These are phyloP conservation scores for Sarcophaga caerulescens DNA, from an alignment of 2,888 invertebrate species.

Conservation along the genomic window DNA sequence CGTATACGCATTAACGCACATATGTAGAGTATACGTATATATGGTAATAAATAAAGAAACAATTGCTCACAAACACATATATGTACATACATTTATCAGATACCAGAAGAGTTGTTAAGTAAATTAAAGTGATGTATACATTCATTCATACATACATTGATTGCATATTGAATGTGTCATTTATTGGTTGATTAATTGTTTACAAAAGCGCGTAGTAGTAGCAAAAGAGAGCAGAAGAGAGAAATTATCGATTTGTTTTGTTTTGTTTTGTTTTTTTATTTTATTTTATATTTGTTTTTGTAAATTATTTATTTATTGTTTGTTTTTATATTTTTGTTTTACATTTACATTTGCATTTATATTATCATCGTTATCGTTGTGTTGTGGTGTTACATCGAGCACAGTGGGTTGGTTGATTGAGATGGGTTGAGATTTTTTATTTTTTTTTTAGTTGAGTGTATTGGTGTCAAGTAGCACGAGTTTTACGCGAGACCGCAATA, in stretches of 20 bases:
- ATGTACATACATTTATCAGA: slow-evolving; percentile 13
- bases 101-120: slow-evolving; percentile 11
- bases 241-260: not conserved
- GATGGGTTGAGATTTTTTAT: slow-evolving; percentile 13
- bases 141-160: slow-evolving; percentile 10
- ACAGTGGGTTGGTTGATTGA: slow-evolving; percentile 34
- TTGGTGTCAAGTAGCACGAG: slow-evolving; percentile 55
- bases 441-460: slow-evolving; percentile 29
- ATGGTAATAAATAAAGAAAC: not conserved
- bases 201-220: not conserved
- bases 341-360: slow-evolving; percentile 9
- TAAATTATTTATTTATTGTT: slow-evolving; percentile 6
- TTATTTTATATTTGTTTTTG: not conserved
- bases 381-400: slow-evolving; percentile 45
- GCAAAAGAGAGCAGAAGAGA: not conserved
- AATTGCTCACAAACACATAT: slow-evolving; percentile 1
- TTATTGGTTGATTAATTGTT: slow-evolving; percentile 48
- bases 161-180: slow-evolving; percentile 40
- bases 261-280: too few species aligned
- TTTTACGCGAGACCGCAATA: slow-evolving; percentile 55
- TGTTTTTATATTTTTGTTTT: slow-evolving; percentile 16
- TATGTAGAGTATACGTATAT: not conserved
- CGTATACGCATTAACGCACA: not conserved
- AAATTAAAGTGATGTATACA: slow-evolving; percentile 12
- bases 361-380: slow-evolving; percentile 38